A percentile compares a stretch with the other conserved stretches of the same genome.
phyloP scores from a whole-genome alignment of 2,888 invertebrate genomes.

The Cerceris rybyensis region DNA sequence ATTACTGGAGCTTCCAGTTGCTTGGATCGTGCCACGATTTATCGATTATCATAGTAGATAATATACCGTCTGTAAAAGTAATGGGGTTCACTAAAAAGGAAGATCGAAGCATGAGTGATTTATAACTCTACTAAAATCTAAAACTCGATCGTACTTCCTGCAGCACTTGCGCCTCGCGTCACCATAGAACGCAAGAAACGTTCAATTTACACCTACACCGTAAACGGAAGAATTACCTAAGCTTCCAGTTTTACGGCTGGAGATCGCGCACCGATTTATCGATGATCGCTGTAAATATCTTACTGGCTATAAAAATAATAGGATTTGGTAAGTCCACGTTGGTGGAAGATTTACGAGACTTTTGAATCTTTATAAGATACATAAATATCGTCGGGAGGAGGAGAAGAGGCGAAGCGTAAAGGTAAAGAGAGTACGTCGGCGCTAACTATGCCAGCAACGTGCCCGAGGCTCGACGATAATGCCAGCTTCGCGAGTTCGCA shows the following conservation, averaged over 20 bases:
- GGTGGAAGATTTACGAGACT: conserved; percentile 47
- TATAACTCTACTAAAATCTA: too few species aligned
- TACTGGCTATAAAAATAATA: conserved; percentile 31
- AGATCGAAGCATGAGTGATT: too few species aligned
- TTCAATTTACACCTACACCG: conserved; percentile 54
- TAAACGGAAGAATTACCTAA: conserved; percentile 16
- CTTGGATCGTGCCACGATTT: too few species aligned
- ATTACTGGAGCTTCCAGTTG: too few species aligned
- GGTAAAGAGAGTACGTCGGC: conserved; percentile 45
- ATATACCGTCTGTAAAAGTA: too few species aligned
- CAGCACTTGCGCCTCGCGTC: conserved; percentile 8
- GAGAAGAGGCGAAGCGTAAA: conserved; percentile 34
- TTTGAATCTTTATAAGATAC: conserved; percentile 31
- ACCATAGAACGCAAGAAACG: conserved; percentile 21
- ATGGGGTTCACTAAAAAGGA: too few species aligned
- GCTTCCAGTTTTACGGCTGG: not conserved
- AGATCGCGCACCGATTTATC: conserved; percentile 28
- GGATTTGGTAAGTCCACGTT: conserved; percentile 45
- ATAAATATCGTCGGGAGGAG: conserved; percentile 27
- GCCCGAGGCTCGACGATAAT: conserved; percentile 64
- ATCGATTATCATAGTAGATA: too few species aligned
- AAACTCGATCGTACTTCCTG: too few species aligned
- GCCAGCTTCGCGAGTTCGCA: conserved; percentile 68
- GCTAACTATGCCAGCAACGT: conserved; percentile 56
- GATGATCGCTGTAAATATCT: conserved; percentile 6